Conservation (phyloP, 2,113 vertebrate species). For the Scomber japonicus region DNA sequence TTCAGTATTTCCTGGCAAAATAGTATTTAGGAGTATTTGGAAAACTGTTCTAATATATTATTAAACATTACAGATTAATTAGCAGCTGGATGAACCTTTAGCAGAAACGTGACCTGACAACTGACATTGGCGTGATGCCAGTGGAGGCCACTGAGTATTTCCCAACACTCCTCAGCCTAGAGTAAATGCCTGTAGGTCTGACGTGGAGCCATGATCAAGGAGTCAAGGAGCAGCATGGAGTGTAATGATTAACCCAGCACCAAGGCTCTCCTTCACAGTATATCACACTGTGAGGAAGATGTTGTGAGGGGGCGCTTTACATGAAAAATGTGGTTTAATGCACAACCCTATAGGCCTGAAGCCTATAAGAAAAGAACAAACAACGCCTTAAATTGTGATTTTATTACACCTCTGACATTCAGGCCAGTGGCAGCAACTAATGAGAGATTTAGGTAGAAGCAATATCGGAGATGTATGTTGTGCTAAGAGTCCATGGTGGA, state of each 20-base stretch:
- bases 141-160: constrained; percentile 19
- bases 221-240: constrained; percentile 36
- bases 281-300: constrained; percentile 25
- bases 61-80: background rate
- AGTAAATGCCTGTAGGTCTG: constrained; percentile 24
- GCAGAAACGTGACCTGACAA: constrained; percentile 31
- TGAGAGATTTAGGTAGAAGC: constrained; percentile 24
- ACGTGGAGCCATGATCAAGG: constrained; percentile 44
- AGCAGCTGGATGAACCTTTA: constrained; percentile 2
- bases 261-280: background rate
- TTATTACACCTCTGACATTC: constrained; percentile 34
- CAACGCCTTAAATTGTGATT: constrained; percentile 34
- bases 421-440: constrained; percentile 15
- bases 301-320: background rate
- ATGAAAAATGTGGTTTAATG: constrained; percentile 28
- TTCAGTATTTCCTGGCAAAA: constrained; percentile 2
- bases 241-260: constrained; percentile 78
- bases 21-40: background rate
- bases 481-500: constrained; percentile 8
- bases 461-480: background rate
- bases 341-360: background rate
- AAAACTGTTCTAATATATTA: constrained; percentile 12
- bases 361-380: constrained; percentile 17
- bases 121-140: constrained; percentile 26
- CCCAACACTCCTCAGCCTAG: constrained; percentile 46